A percentile compares a stretch with the other conserved stretches of the same genome.
phyloP scores from a whole-genome alignment of 2,113 vertebrate genomes.

The Cyanistes caeruleus region DNA sequence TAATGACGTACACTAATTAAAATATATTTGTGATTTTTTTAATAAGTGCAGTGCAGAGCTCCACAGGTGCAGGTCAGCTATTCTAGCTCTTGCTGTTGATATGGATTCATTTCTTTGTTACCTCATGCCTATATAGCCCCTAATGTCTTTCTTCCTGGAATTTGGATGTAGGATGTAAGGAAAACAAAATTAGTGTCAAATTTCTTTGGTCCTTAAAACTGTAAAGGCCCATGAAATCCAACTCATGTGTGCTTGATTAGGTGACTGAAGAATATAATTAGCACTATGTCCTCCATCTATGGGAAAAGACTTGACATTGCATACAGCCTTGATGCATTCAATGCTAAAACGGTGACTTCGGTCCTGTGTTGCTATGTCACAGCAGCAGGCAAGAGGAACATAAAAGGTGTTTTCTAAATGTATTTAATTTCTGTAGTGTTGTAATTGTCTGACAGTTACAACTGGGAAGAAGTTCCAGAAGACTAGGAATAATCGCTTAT shows the following conservation, averaged over 20 bases:
- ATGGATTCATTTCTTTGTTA: neutral
- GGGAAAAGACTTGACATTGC: neutral
- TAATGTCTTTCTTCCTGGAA: neutral
- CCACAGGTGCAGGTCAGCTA: neutral
- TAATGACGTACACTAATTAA: neutral
- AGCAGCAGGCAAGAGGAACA: neutral
- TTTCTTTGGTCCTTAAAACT: neutral
- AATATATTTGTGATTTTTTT: neutral
- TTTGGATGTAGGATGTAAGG: neutral
- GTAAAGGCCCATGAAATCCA: neutral
- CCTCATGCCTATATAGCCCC: neutral
- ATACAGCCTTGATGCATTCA: neutral
- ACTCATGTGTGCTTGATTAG: neutral
- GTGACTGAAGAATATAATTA: neutral
- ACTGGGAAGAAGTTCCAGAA: too few relatives aligned
- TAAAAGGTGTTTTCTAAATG: neutral
- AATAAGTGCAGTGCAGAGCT: neutral
- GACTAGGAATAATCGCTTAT: neutral
- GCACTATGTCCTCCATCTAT: neutral
- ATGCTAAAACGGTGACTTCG: neutral
- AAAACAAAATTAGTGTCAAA: neutral
- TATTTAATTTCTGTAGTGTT: neutral
- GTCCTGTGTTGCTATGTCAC: neutral
- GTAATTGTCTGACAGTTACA: neutral
- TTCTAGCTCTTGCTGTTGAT: neutral